Evolutionary conservation across 2,113 vertebrate genomes (phyloP).

Genomic region (Eptatretus burgeri): DNA sequence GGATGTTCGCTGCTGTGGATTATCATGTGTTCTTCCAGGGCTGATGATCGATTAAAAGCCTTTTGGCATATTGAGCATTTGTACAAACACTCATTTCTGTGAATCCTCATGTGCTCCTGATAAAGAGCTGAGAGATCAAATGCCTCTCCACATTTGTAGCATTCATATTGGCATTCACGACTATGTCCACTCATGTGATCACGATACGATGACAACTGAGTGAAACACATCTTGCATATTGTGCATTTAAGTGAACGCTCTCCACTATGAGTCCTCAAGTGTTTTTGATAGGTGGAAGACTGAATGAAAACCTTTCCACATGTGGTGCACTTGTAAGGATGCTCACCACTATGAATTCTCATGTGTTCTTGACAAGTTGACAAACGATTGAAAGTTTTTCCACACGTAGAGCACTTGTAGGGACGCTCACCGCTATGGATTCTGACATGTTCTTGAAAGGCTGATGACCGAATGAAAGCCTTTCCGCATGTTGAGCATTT

Average conservation of each 20-base stretch:
- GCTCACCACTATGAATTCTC: neutral
- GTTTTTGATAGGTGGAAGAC: neutral
- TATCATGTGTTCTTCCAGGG: neutral
- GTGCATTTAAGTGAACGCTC: neutral
- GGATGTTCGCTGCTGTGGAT: neutral
- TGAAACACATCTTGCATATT: neutral
- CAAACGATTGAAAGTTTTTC: conserved; percentile 35
- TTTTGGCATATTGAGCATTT: neutral
- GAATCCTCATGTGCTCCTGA: neutral
- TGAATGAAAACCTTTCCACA: neutral
- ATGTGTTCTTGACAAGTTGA: neutral
- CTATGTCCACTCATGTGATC: neutral
- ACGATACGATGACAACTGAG: neutral
- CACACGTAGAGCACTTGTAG: conserved; percentile 50
- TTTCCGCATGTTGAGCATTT: conserved; percentile 22
- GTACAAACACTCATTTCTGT: neutral
- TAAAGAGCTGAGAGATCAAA: neutral
- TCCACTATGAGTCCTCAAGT: neutral
- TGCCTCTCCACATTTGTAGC: neutral
- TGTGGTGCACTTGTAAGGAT: neutral
- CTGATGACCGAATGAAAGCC: conserved; percentile 40
- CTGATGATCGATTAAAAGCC: neutral
- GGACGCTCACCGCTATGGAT: conserved; percentile 44
- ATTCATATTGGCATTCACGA: neutral
- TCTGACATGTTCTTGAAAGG: conserved; percentile 48